These are phyloP conservation scores for Entomyzon cyanotis DNA, from an alignment of 2,113 vertebrate genomes.

Conservation along the genomic window DNA sequence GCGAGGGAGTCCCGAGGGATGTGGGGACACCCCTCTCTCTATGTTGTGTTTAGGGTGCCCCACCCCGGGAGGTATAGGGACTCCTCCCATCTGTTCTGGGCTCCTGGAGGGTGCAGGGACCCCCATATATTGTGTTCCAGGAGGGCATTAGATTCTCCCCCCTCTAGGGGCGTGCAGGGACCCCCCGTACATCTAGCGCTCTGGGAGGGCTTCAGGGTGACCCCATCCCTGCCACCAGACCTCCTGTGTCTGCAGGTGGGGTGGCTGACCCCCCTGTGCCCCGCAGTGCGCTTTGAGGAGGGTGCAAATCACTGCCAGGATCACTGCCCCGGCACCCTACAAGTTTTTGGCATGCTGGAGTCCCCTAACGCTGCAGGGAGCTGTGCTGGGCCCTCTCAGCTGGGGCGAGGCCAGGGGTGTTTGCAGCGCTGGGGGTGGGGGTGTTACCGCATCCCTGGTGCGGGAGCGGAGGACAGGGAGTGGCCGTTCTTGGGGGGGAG, in stretches of 20 bases:
- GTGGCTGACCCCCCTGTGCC: background rate
- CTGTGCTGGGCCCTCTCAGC: background rate
- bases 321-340: too few relatives aligned
- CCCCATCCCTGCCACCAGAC: background rate
- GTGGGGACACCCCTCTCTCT: background rate
- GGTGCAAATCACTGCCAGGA: too few relatives aligned
- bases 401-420: background rate
- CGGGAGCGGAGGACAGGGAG: background rate
- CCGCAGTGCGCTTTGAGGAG: background rate
- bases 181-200: too few relatives aligned
- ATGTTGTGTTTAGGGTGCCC: accelerated
- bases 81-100: background rate
- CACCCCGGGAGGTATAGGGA: background rate
- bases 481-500: background rate
- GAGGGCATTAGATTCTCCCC: background rate
- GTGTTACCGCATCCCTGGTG: background rate
- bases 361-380: accelerated
- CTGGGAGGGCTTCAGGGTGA: too few relatives aligned
- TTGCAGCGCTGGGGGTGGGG: background rate
- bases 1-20: background rate
- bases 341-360: accelerated
- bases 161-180: too few relatives aligned
- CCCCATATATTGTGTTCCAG: too few relatives aligned
- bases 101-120: background rate
- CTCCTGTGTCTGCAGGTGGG: too few relatives aligned